Base-by-base conservation (phyloP, 1,140 invertebrate genomes). In the Marisa cornuarietis region DNA sequence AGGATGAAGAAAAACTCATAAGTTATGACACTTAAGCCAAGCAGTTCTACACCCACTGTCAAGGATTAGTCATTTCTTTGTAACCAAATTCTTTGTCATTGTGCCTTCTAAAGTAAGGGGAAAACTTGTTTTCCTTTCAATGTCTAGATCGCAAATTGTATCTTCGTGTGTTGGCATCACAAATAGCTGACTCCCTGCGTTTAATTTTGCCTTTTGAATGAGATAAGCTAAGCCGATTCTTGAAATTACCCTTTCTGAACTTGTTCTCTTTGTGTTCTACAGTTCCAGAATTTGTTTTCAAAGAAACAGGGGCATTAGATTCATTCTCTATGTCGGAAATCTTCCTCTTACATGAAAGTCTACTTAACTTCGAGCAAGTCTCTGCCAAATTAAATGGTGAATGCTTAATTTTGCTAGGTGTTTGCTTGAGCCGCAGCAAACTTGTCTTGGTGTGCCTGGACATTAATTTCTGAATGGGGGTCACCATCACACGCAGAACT, bases 391-490 rank as follows among this genome's bases (percentile, higher is more conserved):
- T 42, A 49, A 72, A 72, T 49, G 31, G 22, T 72, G 51, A 49
- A 22, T 22, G 24, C 18, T 31, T 42, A 26, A 82, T 81, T 73
- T 79, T 83, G 6, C 61, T 82, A 42, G 85, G 85, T 0, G 87
- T 85, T 69, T 81, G 83, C 72, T 82, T 85, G 22, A 88, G 61
- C 26, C 87, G 76, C 52, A 88, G 72, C 26, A 88, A 82, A 58
- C 85, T 87, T 31, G 85, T 86, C 68, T 87, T 87, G 20, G 87
- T 88, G 62, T 88, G 87, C 13, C 84, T 82, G 18, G 83, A 73
- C 20, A 83, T 68, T 63, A 83, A 51, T 76, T 81, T 84, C 31
- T 86, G 80, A 8, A 87, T 22, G 8, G 87, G 87, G 16, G 84
- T 85, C 13, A 88, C 66, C 71, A 88, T 75, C 22, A 88, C 83